Conservation (phyloP, 2,113 vertebrate genomes). For the Spea bombifrons region DNA sequence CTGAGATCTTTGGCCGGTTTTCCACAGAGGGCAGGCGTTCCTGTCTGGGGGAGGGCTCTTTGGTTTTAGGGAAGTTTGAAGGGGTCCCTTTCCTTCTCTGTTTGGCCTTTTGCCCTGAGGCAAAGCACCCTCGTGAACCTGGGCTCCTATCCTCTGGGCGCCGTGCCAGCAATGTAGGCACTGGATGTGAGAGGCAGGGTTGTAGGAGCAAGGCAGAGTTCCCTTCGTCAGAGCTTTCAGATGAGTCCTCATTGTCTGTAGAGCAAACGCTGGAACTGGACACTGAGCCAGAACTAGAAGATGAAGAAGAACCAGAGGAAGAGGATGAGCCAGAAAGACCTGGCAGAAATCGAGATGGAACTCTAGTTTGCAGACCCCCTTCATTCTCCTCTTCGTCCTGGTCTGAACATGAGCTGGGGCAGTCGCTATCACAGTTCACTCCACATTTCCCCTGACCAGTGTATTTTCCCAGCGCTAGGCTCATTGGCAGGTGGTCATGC, state of each 20-base stretch:
- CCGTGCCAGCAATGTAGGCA: slow-evolving; percentile 75
- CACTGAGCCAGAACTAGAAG: slow-evolving; percentile 88
- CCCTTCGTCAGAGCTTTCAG: slow-evolving; percentile 92
- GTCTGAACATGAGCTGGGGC: slow-evolving; percentile 88
- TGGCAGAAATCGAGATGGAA: slow-evolving; percentile 82
- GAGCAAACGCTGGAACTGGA: slow-evolving; percentile 93
- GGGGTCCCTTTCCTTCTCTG: slow-evolving; percentile 82
- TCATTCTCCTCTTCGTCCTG: slow-evolving; percentile 80
- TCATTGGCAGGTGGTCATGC: slow-evolving; percentile 78
- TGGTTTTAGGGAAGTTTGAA: slow-evolving; percentile 76
- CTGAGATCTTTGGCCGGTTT: slow-evolving; percentile 84
- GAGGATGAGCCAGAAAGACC: slow-evolving; percentile 88
- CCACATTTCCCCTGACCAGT: slow-evolving; percentile 70
- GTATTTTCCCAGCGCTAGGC: slow-evolving; percentile 77
- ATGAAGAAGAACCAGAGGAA: slow-evolving; percentile 90
- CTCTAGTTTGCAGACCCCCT: slow-evolving; percentile 67
- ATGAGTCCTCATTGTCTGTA: slow-evolving; percentile 93
- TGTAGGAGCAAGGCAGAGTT: slow-evolving; percentile 84
- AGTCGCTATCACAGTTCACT: slow-evolving; percentile 86
- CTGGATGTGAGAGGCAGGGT: slow-evolving; percentile 84
- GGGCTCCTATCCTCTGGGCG: slow-evolving; percentile 65
- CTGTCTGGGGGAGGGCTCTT: slow-evolving; percentile 86
- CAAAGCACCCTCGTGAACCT: slow-evolving; percentile 80
- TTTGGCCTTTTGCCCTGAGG: slow-evolving; percentile 75
- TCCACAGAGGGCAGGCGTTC: slow-evolving; percentile 78